Conservation (phyloP, 2,888 invertebrate genomes). For the Smittia sp. region DNA sequence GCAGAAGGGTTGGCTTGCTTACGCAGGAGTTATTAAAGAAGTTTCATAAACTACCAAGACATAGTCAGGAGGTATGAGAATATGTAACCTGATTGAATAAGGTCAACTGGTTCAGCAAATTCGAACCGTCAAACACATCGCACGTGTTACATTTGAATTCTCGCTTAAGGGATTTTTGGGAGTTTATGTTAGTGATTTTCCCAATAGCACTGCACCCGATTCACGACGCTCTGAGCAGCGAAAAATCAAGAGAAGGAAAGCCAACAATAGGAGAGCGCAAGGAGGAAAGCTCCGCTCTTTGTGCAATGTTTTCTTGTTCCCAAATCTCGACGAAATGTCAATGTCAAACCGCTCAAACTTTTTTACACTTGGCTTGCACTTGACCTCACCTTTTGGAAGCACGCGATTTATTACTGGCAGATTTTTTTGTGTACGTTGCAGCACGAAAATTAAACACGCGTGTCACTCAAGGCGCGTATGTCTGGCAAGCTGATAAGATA, state of each 20-base stretch:
- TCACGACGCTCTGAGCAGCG: too few species aligned
- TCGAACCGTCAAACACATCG: too few species aligned
- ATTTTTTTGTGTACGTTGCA: not conserved
- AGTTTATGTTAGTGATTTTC: too few species aligned
- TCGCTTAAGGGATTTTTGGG: too few species aligned
- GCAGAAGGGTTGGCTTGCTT: not conserved
- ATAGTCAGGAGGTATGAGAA: too few species aligned
- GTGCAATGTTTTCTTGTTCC: not conserved
- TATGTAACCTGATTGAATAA: too few species aligned
- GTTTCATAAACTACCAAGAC: too few species aligned
- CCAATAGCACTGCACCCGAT: too few species aligned
- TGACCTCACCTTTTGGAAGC: not conserved
- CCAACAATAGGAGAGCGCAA: not conserved
- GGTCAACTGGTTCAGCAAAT: too few species aligned
- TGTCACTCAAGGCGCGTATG: not conserved
- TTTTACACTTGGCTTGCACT: not conserved
- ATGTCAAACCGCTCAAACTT: not conserved
- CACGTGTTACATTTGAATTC: too few species aligned
- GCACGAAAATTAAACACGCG: too few species aligned
- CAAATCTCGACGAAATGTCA: not conserved
- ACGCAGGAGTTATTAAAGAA: too few species aligned
- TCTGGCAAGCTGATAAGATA: not conserved
- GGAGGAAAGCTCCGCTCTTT: not conserved
- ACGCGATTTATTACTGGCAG: not conserved
- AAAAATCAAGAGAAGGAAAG: not conserved